phyloP scores from a whole-genome alignment of 2,797 vertebrate genomes.

The Taeniopygia guttata region DNA sequence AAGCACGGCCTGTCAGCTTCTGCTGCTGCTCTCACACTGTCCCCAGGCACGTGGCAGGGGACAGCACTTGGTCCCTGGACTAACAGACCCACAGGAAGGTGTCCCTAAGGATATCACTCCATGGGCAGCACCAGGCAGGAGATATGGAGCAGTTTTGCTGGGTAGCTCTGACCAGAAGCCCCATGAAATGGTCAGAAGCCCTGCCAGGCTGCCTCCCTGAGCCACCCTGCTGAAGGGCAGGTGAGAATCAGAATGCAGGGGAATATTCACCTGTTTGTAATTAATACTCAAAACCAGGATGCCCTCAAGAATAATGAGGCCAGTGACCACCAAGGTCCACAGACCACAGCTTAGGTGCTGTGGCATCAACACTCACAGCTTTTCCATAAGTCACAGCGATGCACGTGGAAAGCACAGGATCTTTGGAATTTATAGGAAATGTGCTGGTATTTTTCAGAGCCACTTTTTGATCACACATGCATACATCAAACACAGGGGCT shows the following conservation, averaged over 20 bases:
- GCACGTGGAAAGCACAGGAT: background rate
- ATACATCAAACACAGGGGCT: background rate
- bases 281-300: background rate
- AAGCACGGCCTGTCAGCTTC: background rate
- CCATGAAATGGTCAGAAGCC: background rate
- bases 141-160: rapidly evolving
- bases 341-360: background rate
- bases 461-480: background rate
- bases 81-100: background rate
- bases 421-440: background rate
- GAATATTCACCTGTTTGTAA: background rate
- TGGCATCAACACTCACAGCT: background rate
- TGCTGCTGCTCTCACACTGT: background rate
- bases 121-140: background rate
- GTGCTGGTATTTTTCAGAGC: background rate
- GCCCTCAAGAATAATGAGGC: background rate
- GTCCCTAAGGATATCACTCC: background rate
- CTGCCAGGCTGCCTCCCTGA: background rate
- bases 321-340: rapidly evolving
- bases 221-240: rapidly evolving
- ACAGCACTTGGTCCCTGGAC: background rate
- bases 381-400: background rate
- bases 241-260: rapidly evolving
- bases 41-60: rapidly evolving
- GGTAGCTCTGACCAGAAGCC: background rate